phyloP scores from a whole-genome alignment of 2,888 invertebrate genomes.

The Quadroppia sp. region DNA sequence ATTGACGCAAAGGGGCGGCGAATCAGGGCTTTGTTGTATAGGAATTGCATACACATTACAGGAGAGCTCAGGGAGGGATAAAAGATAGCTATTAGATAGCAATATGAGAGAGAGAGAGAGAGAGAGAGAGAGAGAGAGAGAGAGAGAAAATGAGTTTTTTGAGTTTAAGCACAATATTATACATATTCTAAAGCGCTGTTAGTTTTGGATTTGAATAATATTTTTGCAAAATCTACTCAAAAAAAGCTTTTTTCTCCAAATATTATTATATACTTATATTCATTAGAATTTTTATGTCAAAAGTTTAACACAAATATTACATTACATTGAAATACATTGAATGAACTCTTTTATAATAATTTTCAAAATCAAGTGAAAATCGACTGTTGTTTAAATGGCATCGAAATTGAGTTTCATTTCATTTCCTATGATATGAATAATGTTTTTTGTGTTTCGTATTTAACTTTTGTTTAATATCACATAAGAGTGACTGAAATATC shows the following conservation, averaged over 20 bases:
- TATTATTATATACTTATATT: background rate
- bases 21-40: conserved; percentile 18
- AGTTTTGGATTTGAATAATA: too few relatives aligned
- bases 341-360: too few relatives aligned
- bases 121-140: too few relatives aligned
- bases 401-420: conserved; percentile 1
- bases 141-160: too few relatives aligned
- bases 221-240: too few relatives aligned
- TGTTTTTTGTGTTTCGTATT: conserved; percentile 2
- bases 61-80: background rate
- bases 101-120: background rate
- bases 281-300: too few relatives aligned
- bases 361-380: too few relatives aligned
- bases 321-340: too few relatives aligned
- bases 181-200: too few relatives aligned
- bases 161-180: too few relatives aligned
- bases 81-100: conserved; percentile 8
- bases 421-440: conserved; percentile 7
- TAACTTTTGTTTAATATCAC: conserved; percentile 1
- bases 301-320: too few relatives aligned
- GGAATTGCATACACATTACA: background rate
- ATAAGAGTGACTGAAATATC: conserved; percentile 15
- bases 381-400: too few relatives aligned
- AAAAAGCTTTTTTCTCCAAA: background rate
- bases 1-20: conserved; percentile 28